phyloP scores from a whole-genome alignment of 1,140 invertebrate genomes.

The Megalonaias nervosa region DNA sequence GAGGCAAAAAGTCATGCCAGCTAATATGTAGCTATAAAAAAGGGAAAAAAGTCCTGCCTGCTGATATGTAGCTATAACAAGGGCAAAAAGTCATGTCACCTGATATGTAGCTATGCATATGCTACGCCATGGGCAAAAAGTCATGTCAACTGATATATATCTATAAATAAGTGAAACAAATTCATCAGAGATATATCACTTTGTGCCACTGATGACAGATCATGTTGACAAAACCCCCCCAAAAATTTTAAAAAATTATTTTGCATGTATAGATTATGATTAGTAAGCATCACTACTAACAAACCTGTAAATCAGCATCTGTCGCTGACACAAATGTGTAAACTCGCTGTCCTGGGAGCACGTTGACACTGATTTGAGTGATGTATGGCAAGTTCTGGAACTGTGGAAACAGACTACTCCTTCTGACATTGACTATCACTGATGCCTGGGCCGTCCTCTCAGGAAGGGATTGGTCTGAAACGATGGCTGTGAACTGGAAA shows the following conservation, averaged over 20 bases:
- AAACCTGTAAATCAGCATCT: slow-evolving; percentile 56
- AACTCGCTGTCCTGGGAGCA: slow-evolving; percentile 26
- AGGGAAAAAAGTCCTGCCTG: too few species aligned
- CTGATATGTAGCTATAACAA: too few species aligned
- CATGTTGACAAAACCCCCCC: neutral
- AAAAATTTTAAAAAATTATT: neutral
- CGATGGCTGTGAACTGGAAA: slow-evolving; percentile 56
- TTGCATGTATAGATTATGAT: neutral
- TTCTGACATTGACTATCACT: slow-evolving; percentile 46
- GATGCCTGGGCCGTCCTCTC: slow-evolving; percentile 53
- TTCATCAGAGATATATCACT: too few species aligned
- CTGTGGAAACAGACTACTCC: slow-evolving; percentile 45
- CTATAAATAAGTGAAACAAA: too few species aligned
- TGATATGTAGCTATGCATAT: too few species aligned
- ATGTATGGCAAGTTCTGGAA: slow-evolving; percentile 52
- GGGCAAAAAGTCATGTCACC: too few species aligned
- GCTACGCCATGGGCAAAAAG: too few species aligned
- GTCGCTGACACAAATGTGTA: slow-evolving; percentile 38
- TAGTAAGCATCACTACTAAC: neutral
- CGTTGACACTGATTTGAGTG: slow-evolving; percentile 35
- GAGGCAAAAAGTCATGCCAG: too few species aligned
- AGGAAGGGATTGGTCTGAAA: slow-evolving; percentile 59
- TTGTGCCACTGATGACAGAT: too few species aligned
- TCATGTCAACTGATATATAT: too few species aligned
- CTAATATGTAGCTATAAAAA: too few species aligned